phyloP scores from a whole-genome alignment of 2,797 vertebrate genomes.

The Acomys russatus region DNA sequence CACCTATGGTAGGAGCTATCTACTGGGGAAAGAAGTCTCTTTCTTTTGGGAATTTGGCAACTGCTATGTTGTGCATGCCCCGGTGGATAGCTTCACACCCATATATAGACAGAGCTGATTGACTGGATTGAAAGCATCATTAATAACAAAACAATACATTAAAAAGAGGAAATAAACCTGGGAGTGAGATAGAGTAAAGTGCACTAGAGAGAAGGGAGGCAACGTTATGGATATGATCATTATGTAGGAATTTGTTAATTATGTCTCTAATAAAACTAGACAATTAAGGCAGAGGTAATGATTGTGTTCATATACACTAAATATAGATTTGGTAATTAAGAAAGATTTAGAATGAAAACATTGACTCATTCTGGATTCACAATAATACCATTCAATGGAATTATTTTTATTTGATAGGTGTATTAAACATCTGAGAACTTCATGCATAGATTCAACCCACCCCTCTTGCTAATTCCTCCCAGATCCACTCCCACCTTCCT shows the following conservation, averaged over 20 bases:
- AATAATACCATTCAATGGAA: neutral
- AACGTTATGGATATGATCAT: neutral
- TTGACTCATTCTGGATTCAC: neutral
- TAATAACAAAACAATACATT: neutral
- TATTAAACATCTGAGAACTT: neutral
- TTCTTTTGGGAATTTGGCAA: neutral
- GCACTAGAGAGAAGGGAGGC: neutral
- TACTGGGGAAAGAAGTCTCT: neutral
- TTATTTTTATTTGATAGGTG: neutral
- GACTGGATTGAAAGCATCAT: neutral
- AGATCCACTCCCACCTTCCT: neutral
- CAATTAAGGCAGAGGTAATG: neutral
- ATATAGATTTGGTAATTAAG: neutral
- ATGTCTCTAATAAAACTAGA: neutral
- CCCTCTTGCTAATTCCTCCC: neutral
- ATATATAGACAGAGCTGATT: neutral
- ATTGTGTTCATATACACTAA: neutral
- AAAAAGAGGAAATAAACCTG: neutral
- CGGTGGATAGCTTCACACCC: neutral
- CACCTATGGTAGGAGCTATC: too few relatives aligned
- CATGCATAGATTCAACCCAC: neutral
- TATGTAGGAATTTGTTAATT: neutral
- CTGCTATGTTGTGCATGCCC: neutral
- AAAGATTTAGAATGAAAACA: slow-evolving; percentile 1
- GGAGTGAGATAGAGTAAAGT: too few relatives aligned